These are phyloP conservation scores for Vultur gryphus DNA, from an alignment of 2,797 vertebrate genomes.

Conservation along the genomic window DNA sequence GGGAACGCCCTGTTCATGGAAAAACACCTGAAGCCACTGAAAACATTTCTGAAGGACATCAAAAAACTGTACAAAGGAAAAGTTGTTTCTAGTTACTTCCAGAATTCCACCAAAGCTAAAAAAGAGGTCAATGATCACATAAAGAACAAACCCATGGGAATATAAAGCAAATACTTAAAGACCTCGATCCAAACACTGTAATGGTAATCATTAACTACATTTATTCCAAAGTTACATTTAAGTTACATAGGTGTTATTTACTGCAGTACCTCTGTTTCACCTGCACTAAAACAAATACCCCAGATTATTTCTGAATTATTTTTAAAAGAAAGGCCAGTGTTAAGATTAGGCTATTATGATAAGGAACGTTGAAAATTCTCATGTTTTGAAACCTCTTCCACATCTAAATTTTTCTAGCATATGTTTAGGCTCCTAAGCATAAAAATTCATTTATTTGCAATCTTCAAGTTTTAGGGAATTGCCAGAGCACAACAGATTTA, in stretches of 20 bases:
- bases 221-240: slow-evolving; percentile 83
- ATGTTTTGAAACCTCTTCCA: not conserved
- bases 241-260: not conserved
- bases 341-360: not conserved
- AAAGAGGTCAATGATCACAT: slow-evolving; percentile 77
- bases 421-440: not conserved
- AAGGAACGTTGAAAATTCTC: not conserved
- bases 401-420: not conserved
- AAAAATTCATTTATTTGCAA: not conserved
- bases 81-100: slow-evolving; percentile 73
- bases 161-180: slow-evolving; percentile 76
- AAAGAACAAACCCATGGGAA: slow-evolving; percentile 75
- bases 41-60: slow-evolving; percentile 68
- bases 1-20: slow-evolving; percentile 79
- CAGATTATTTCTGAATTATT: not conserved
- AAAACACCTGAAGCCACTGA: slow-evolving; percentile 59
- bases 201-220: slow-evolving; percentile 83
- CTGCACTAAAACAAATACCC: not conserved
- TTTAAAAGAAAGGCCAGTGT: not conserved
- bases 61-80: slow-evolving; percentile 69
- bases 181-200: slow-evolving; percentile 60
- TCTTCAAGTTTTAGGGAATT: not conserved
- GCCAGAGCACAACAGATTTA: not conserved
- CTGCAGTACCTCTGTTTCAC: not conserved
- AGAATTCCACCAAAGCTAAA: slow-evolving; percentile 64